Percentiles rank a stretch among this genome's conserved stretches.
Evolutionary conservation across 2,797 vertebrate genomes (phyloP).

Genomic region (Emydoidea blandingii): DNA sequence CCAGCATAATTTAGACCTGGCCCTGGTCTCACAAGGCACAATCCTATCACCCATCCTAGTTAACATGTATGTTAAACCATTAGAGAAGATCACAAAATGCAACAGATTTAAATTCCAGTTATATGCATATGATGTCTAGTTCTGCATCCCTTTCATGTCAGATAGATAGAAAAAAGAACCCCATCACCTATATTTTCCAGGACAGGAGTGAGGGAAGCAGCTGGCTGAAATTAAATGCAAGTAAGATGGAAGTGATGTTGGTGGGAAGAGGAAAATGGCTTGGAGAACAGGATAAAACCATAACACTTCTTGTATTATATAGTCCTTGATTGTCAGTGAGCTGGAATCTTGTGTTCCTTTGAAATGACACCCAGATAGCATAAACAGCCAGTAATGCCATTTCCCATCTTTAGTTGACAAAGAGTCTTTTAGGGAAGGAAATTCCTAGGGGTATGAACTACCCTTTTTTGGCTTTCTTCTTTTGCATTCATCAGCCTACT

Average conservation of each 20-base stretch:
- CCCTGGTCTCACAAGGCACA: background rate
- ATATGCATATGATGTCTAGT: background rate
- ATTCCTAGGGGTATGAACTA: background rate
- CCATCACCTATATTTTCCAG: background rate
- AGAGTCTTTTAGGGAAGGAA: background rate
- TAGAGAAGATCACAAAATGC: background rate
- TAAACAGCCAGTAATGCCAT: background rate
- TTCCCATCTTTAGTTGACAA: background rate
- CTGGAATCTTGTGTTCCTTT: background rate
- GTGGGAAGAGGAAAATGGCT: background rate
- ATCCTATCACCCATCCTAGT: background rate
- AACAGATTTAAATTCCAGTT: background rate
- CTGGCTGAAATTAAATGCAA: background rate
- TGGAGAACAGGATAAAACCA: background rate
- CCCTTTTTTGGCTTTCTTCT: background rate
- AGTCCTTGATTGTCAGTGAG: background rate
- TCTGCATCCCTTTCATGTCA: background rate
- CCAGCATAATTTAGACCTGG: background rate
- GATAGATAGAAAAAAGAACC: fast-evolving
- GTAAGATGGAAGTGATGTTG: background rate
- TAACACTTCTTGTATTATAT: background rate
- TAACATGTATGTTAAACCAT: background rate
- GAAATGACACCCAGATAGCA: background rate
- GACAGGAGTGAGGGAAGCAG: background rate
- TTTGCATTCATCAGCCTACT: background rate